phyloP scores from a whole-genome alignment of 2,888 invertebrate genomes.

The Nomada fucata region DNA sequence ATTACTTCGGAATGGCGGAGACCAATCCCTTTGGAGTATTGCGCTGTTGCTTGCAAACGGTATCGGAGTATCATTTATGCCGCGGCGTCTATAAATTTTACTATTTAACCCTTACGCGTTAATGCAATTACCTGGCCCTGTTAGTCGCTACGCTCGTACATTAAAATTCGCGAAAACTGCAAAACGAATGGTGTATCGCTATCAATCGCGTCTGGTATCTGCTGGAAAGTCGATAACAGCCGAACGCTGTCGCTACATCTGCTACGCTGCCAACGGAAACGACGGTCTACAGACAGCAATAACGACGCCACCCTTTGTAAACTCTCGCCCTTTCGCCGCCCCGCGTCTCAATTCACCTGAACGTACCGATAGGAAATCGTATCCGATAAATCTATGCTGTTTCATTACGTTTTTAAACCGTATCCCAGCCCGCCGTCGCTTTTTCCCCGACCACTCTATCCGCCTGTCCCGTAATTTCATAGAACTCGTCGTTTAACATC shows the following conservation, averaged over 20 bases:
- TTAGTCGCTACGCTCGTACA: too few relatives aligned
- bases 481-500: too few relatives aligned
- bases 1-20: slow-evolving; percentile 42
- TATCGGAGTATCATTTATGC: too few relatives aligned
- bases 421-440: slow-evolving; percentile 66
- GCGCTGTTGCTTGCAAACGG: too few relatives aligned
- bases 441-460: background rate
- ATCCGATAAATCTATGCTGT: slow-evolving; percentile 38
- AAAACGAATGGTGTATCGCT: slow-evolving; percentile 39
- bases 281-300: slow-evolving; percentile 66
- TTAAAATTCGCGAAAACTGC: slow-evolving; percentile 21
- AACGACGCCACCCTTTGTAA: slow-evolving; percentile 52
- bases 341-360: slow-evolving; percentile 39
- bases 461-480: slow-evolving; percentile 12
- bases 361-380: slow-evolving; percentile 33
- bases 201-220: slow-evolving; percentile 47
- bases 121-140: too few relatives aligned
- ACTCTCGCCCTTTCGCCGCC: background rate
- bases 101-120: too few relatives aligned
- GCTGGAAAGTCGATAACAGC: slow-evolving; percentile 61
- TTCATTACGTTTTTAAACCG: slow-evolving; percentile 39
- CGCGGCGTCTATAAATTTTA: too few relatives aligned
- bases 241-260: slow-evolving; percentile 41
- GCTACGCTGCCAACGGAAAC: slow-evolving; percentile 53
- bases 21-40: slow-evolving; percentile 3